Evolutionary conservation across 2,797 vertebrate species (phyloP).

Genomic region (Parotocinclus haroldoi): DNA sequence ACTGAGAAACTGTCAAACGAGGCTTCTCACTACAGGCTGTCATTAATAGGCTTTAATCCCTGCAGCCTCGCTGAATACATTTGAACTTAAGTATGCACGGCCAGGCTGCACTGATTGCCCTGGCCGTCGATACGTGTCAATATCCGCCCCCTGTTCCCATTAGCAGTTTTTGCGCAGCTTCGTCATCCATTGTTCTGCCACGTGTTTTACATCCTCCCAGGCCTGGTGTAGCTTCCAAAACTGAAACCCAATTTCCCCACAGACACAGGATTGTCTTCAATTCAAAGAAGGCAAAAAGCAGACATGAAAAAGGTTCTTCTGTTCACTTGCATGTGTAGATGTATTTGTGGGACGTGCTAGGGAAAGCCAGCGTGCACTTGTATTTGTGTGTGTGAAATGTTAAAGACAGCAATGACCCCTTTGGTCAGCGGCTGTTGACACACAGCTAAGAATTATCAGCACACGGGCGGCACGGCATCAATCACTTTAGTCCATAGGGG

Average conservation of each 20-base stretch:
- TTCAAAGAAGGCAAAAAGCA: slow-evolving; percentile 12
- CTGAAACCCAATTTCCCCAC: slow-evolving; percentile 28
- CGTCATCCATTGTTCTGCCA: slow-evolving; percentile 37
- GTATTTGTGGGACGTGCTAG: slow-evolving; percentile 1
- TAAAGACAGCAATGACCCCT: slow-evolving; percentile 67
- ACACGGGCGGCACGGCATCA: slow-evolving; percentile 68
- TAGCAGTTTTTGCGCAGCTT: slow-evolving; percentile 46
- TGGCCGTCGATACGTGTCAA: slow-evolving; percentile 54
- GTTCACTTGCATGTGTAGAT: slow-evolving; percentile 21
- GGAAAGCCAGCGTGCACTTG: slow-evolving; percentile 23
- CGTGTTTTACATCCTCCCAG: slow-evolving; percentile 29
- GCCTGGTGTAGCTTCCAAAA: slow-evolving; percentile 27
- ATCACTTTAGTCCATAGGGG: slow-evolving; percentile 73
- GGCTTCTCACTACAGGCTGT: slow-evolving; percentile 33
- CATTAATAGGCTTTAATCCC: slow-evolving; percentile 56
- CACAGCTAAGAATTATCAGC: slow-evolving; percentile 72
- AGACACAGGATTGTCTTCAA: slow-evolving; percentile 29
- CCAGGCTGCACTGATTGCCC: slow-evolving; percentile 44
- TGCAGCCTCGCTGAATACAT: slow-evolving; percentile 52
- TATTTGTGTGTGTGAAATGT: slow-evolving; percentile 53
- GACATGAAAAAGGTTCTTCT: slow-evolving; percentile 2
- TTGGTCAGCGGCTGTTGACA: slow-evolving; percentile 71
- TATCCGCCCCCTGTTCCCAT: slow-evolving; percentile 49
- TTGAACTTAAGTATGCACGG: slow-evolving; percentile 52
- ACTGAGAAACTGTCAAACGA: slow-evolving; percentile 18